Base-by-base conservation (phyloP, 1,140 invertebrate genomes). In the Calephelis nemesis region DNA sequence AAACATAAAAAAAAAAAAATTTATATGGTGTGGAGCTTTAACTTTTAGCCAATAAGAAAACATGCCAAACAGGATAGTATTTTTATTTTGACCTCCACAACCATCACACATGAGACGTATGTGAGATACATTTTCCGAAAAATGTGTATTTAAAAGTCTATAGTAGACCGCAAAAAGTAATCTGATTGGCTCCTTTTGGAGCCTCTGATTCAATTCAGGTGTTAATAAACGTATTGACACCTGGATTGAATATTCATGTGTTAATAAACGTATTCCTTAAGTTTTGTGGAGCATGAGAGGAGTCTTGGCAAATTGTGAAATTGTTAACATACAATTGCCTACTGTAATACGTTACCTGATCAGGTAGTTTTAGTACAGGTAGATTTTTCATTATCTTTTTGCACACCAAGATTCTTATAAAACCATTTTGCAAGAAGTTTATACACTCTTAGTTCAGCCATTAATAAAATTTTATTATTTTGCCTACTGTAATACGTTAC, bases 81-180 rank as follows among this genome's bases (percentile, higher is more conserved):
- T 71, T 71, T 71, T 69, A 65, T 69, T 71, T 68, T 72, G 70
- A 19, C 52, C 67, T 50, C 67, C 65, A 67, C 65, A 67, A 62
- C 65, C 54, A 47, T 67, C 54, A 67, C 52, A 60, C 47, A 67
- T 60, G 54, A 67, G 45, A 15, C 54, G 64, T 12, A 67, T 62
- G 40, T 67, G 52, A 19, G 54, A 19, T 47, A 67, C 58, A 67
- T 54, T 67, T 52, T 54, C 54, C 40, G 40, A 47, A 67, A 67
- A 52, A 60, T 52, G 47, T 40, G 52, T 47, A 62, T 67, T 60
- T 45, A 47, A 60, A 40, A 65, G 64, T 65, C 52, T 60, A 30
- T 62, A 42, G 45, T 47, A 60, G 40, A 62, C 52, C 45, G 65
- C 52, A 19, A 58, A 42, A 60, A 47, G 65, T 54, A 67, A 67